Base-by-base conservation (phyloP, 2,888 invertebrate genomes). In the Glyphotaelius pellucidus region DNA sequence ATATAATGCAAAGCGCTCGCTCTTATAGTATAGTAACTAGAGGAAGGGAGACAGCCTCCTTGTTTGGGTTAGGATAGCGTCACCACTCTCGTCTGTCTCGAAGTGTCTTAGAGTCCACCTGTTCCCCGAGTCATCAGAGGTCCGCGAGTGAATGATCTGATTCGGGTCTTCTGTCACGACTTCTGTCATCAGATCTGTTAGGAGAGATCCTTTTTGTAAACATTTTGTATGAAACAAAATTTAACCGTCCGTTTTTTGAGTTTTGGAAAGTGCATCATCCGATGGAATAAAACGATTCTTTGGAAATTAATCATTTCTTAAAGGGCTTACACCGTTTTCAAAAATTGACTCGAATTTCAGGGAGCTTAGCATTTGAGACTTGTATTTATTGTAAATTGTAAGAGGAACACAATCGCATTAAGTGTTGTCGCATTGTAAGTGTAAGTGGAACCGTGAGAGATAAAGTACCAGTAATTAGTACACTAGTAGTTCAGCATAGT, bases 291-390 rank as follows among this genome's bases (percentile, higher is more conserved):
- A 47, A 81, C 81, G 31, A 25, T 67, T 30, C 30, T 86, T 86
- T 42, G 47, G 42, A 86, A 86, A 86, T 14, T 35, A 42, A 42
- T 15, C 86, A 86, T 5, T 86, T 86, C 38, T 83, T 47, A 32
- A 80, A 81, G 67, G 90, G 81, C 84, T 91, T 84, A 79, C 80
- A 90, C 92, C 90, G 47, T 89, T 92, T 92, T 91, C 88, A 89
- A 90, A 90, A 92, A 92, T 90, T 88, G 92, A 93, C 92, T 92
- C 84, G 93, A 92, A 90, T 91, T 92, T 93, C 92, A 91, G 93
- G 92, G 93, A 93, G 93, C 93, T 93, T 93, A 93, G 93, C 92
- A 89, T 90, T 92, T 91, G 93, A 93, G 93, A 93, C 93, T 93
- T 91, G 92, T 93, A 93, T 93, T 93, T 93, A 93, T 92, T 92